Evolutionary conservation across 92 coral and sea anemone species (phyloP), one percentile per base, ranked within the genome.

Genomic region (Epizoanthus ramosus): DNA sequence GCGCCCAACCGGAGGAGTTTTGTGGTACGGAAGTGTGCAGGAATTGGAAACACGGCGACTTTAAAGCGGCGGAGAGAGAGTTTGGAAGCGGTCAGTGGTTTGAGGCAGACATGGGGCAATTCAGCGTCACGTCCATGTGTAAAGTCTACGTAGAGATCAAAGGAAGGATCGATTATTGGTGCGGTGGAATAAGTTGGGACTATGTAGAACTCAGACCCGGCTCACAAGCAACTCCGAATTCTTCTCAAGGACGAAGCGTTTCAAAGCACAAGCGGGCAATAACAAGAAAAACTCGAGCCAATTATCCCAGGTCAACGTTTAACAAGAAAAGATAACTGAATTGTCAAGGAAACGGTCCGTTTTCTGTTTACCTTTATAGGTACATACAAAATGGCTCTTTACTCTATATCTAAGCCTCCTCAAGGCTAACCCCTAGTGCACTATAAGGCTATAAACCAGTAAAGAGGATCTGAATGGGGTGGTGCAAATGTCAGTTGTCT

Each of bases 111-210:
- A 87, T 90, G 91, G 93, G 93, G 22, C 71, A 83, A 47, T 52
- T 90, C 43, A 54, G 24, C 37, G 86, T 90, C 31, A 68, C 82
- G 1, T 43, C 53, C 31, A 50, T 53, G 19, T 90, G 93, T 65
- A 80, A 87, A 17, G 93, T 90, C 1, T 63, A 53, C 14, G 90
- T 90, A 28, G 90, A 90, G 58, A 87, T 90, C 43, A 68, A 66
- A 45, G 90, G 93, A 24, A 77, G 85, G 21, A 47, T 37, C 24
- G 64, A 35, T n/a, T 71, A 50, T 63, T 90, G 93, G 91, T 87
- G 90, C 84, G 93, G 93, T 1, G 93, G 93, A 0, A 86, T 90
- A 28, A 22, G 79, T 6, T 90, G 93, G 93, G 93, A 90, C 80
- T 75, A 75, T 52, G 93, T 68, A 10, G 83, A 90, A 67, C 57